phyloP scores from a whole-genome alignment of 2,113 vertebrate genomes.

The Nothoprocta perdicaria region DNA sequence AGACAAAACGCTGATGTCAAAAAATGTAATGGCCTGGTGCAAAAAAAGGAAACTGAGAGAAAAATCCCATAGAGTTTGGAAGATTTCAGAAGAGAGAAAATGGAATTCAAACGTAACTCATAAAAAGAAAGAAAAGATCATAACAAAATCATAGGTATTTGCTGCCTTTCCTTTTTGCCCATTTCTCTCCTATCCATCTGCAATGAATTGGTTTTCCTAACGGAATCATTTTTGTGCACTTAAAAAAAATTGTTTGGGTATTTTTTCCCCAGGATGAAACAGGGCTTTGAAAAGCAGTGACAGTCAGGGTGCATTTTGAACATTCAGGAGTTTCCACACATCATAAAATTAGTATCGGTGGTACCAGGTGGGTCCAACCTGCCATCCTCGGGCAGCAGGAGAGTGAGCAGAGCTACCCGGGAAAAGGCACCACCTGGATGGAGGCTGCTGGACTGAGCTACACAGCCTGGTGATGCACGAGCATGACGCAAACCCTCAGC shows the following conservation, averaged over 20 bases:
- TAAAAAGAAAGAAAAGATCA: rapidly evolving
- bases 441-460: not conserved
- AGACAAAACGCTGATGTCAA: not conserved
- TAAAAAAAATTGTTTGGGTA: not conserved
- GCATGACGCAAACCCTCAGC: not conserved
- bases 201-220: not conserved
- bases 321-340: not conserved
- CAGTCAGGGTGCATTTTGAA: not conserved
- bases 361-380: not conserved
- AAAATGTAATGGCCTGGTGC: not conserved
- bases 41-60: not conserved
- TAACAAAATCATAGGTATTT: not conserved
- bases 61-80: not conserved
- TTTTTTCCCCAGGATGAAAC: not conserved
- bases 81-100: not conserved
- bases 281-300: rapidly evolving
- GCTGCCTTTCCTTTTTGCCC: not conserved
- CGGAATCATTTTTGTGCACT: not conserved
- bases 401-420: not conserved
- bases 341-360: not conserved
- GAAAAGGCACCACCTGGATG: not conserved
- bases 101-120: not conserved
- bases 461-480: not conserved
- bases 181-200: not conserved
- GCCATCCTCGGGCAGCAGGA: not conserved